phyloP scores from a whole-genome alignment of 2,797 vertebrate species.

The Manis pentadactyla region DNA sequence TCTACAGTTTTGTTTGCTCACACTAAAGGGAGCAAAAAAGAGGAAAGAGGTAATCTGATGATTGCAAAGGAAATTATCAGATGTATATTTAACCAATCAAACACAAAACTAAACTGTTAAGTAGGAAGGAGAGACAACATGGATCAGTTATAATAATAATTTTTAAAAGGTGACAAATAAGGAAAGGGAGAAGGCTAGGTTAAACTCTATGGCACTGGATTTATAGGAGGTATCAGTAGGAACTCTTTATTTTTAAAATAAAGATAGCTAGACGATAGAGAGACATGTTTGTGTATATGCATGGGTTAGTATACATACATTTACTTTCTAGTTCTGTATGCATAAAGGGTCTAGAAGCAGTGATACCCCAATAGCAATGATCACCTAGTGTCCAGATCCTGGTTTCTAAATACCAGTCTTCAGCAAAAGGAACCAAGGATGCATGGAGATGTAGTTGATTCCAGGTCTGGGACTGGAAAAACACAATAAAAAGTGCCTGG shows the following conservation, averaged over 20 bases:
- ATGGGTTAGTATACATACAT: background rate
- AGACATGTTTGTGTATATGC: background rate
- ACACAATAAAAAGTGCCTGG: background rate
- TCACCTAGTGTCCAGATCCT: background rate
- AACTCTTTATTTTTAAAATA: background rate
- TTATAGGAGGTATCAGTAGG: background rate
- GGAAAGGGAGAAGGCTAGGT: background rate
- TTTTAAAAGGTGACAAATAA: background rate
- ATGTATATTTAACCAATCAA: background rate
- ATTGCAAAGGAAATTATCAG: background rate
- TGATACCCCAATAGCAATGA: background rate
- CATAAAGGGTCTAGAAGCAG: background rate
- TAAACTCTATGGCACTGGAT: background rate
- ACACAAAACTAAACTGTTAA: background rate
- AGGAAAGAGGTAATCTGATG: background rate
- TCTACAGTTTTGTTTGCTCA: background rate
- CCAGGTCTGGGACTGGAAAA: background rate
- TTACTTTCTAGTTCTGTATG: background rate
- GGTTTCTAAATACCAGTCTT: background rate
- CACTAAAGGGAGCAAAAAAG: background rate
- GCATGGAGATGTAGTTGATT: background rate
- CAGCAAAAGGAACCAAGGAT: background rate
- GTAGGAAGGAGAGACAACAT: background rate
- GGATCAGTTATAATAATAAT: background rate
- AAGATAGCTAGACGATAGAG: background rate